Percentiles rank a stretch among this genome's conserved stretches.
Conservation (phyloP, 2,888 invertebrate genomes). For the Kuschelorhynchus macadamiae region DNA sequence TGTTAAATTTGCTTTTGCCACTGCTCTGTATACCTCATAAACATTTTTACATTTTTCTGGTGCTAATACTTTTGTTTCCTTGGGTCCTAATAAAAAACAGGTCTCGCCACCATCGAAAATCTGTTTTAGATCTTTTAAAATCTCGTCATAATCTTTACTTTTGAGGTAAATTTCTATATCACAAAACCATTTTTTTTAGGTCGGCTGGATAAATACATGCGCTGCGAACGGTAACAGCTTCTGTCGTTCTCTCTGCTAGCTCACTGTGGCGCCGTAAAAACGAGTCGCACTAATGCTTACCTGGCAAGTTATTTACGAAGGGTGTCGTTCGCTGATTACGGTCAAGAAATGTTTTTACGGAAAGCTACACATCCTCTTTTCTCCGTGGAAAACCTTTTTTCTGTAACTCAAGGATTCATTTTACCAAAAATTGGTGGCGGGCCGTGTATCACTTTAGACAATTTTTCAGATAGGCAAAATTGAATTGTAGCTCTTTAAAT, state of each 20-base stretch:
- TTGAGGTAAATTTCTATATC: neutral
- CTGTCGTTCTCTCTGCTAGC: neutral
- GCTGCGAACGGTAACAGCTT: conserved; percentile 3
- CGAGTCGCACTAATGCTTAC: conserved; percentile 4
- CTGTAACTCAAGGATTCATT: conserved; percentile 2
- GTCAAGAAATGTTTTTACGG: conserved; percentile 17
- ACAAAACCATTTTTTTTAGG: neutral
- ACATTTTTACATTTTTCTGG: conserved; percentile 1
- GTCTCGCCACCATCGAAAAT: conserved; percentile 16
- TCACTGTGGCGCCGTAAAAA: neutral
- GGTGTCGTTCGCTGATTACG: neutral
- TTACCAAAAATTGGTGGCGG: conserved; percentile 8
- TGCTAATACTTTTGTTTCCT: neutral
- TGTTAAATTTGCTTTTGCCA: neutral
- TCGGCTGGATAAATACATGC: conserved; percentile 1
- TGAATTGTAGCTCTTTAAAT: no score
- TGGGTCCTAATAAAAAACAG: neutral
- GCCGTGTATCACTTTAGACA: no score
- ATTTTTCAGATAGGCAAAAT: no score
- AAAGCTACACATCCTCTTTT: conserved; percentile 17
- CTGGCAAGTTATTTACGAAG: conserved; percentile 15
- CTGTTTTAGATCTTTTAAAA: neutral
- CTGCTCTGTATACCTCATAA: conserved; percentile 5
- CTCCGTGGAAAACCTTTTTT: conserved; percentile 16
- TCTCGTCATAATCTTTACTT: neutral